phyloP scores from a whole-genome alignment of 2,888 invertebrate species.

The Dasypogon diadema region DNA sequence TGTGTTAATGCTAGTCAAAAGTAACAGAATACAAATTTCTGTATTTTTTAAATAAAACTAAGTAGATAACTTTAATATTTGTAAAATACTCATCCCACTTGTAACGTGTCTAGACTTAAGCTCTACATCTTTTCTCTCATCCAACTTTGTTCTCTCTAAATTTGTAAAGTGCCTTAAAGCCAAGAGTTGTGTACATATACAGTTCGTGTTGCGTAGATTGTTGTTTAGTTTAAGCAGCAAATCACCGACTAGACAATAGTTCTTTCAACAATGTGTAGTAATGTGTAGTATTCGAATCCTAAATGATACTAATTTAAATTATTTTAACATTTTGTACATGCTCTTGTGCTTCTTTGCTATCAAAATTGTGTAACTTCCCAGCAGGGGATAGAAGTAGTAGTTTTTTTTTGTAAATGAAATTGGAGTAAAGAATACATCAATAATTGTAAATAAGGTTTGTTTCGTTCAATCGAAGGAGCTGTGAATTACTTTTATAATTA shows the following conservation, averaged over 20 bases:
- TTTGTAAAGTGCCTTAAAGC: neutral
- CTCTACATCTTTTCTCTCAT: neutral
- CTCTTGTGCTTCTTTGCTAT: no score
- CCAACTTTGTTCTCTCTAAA: neutral
- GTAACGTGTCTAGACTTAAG: neutral
- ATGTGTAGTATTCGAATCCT: no score
- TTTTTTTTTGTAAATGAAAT: constrained; percentile 1
- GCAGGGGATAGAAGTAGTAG: neutral
- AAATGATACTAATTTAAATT: no score
- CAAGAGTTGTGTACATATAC: neutral
- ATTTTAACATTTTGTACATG: no score
- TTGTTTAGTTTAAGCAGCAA: no score
- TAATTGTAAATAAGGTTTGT: no score
- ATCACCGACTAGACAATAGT: no score
- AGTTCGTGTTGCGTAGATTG: neutral
- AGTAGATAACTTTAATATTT: neutral
- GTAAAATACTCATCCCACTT: neutral
- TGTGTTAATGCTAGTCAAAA: constrained; percentile 40
- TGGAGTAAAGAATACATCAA: neutral
- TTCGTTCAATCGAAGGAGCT: no score
- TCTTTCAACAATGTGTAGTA: no score
- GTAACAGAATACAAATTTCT: neutral
- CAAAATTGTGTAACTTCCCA: neutral
- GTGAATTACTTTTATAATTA: no score
- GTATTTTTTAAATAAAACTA: neutral